Conservation (phyloP, 1,140 invertebrate genomes). For the Cryptotermes secundus region DNA sequence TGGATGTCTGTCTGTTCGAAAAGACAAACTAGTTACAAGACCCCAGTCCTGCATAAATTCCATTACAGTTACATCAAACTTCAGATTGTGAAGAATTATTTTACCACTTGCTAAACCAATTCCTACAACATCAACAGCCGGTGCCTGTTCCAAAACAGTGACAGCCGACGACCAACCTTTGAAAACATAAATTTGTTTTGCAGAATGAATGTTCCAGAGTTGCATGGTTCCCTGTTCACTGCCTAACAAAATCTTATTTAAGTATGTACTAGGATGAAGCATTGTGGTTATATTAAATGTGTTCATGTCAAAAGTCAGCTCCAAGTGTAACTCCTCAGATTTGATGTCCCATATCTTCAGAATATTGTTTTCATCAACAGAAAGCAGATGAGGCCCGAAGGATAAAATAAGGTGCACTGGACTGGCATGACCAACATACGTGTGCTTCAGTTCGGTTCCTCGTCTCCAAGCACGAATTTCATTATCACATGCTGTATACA, state of each 20-base stretch:
- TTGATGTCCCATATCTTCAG: slow-evolving; percentile 87
- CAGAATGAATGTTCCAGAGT: slow-evolving; percentile 85
- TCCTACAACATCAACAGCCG: slow-evolving; percentile 87
- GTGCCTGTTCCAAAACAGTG: slow-evolving; percentile 75
- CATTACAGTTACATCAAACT: slow-evolving; percentile 81
- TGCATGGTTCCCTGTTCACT: slow-evolving; percentile 86
- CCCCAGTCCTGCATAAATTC: slow-evolving; percentile 92
- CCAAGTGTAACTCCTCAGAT: slow-evolving; percentile 64
- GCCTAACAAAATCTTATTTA: slow-evolving; percentile 93
- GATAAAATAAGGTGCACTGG: slow-evolving; percentile 80
- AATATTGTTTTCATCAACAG: slow-evolving; percentile 75
- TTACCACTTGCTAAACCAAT: slow-evolving; percentile 80
- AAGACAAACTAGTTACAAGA: slow-evolving; percentile 77
- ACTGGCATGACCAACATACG: slow-evolving; percentile 73
- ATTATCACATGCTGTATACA: slow-evolving; percentile 77
- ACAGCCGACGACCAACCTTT: slow-evolving; percentile 72
- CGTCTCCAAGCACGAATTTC: slow-evolving; percentile 83
- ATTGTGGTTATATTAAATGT: slow-evolving; percentile 76
- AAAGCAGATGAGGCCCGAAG: slow-evolving; percentile 83
- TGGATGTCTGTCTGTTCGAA: slow-evolving; percentile 82
- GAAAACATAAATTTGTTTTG: slow-evolving; percentile 79
- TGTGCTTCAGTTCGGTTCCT: slow-evolving; percentile 82
- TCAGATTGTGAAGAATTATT: slow-evolving; percentile 87
- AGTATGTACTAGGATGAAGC: slow-evolving; percentile 87
- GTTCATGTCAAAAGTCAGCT: slow-evolving; percentile 69